Evolutionary conservation across 2,797 vertebrate species (phyloP).

Genomic region (Psittacula derbiana): DNA sequence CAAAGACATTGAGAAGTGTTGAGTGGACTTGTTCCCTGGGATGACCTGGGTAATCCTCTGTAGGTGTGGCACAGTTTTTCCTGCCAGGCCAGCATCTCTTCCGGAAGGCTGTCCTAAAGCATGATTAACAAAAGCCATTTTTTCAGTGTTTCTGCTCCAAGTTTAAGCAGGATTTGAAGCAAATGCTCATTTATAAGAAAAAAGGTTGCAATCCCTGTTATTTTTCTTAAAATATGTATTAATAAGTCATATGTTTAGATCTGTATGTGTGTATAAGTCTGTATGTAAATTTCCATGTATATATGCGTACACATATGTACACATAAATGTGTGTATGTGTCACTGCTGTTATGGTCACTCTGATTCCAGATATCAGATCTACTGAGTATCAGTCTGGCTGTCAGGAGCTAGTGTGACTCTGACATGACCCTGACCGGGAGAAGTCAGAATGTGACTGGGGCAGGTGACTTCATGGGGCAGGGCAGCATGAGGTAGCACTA

Average conservation of each 20-base stretch:
- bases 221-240: neutral
- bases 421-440: neutral
- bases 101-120: neutral
- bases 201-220: neutral
- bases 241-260: neutral
- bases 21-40: neutral
- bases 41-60: neutral
- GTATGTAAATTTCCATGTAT: neutral
- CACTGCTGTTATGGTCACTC: rapidly evolving
- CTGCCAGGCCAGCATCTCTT: neutral
- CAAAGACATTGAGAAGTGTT: neutral
- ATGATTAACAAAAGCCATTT: neutral
- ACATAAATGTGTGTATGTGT: neutral
- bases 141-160: neutral
- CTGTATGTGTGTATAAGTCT: neutral
- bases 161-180: neutral
- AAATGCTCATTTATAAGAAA: neutral
- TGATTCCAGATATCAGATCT: neutral
- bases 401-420: neutral
- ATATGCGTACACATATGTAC: no score
- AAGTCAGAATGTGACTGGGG: neutral
- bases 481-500: rapidly evolving
- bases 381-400: neutral
- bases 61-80: neutral
- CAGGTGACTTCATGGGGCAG: neutral